Evolutionary conservation across 30 jellyfish, hydroid and myxozoan species (phyloP).

Genomic region (Mastigias papua): DNA sequence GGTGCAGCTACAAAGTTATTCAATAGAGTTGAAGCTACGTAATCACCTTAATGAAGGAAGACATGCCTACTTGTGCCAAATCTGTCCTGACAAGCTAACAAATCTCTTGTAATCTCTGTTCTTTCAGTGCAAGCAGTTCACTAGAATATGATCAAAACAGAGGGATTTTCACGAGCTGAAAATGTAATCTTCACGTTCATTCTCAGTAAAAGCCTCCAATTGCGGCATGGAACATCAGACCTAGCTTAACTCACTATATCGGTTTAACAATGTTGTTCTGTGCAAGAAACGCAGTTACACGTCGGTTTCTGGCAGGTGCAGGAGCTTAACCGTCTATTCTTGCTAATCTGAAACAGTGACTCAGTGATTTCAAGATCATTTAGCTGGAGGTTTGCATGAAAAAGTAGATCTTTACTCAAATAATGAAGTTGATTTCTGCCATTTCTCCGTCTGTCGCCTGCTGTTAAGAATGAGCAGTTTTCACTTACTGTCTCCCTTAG

Average conservation of each 20-base stretch:
- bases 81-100: not conserved
- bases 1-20: too few species aligned
- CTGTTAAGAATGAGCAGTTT: not conserved
- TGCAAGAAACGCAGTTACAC: not conserved
- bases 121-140: not conserved
- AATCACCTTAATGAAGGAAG: not conserved
- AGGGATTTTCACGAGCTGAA: not conserved
- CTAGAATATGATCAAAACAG: not conserved
- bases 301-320: constrained; percentile 1
- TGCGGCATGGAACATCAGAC: not conserved
- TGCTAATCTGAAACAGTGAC: not conserved
- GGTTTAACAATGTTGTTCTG: constrained; percentile 5
- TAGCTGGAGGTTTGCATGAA: not conserved
- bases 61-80: not conserved
- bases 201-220: not conserved
- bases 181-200: not conserved
- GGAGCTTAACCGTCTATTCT: not conserved
- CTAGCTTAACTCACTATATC: not conserved
- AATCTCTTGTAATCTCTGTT: not conserved
- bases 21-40: too few species aligned
- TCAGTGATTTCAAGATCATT: not conserved
- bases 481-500: not conserved
- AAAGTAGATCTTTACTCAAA: not conserved
- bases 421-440: not conserved
- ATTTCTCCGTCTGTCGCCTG: not conserved